These are phyloP conservation scores for Caenorhabditis remanei DNA, from an alignment of 1,140 invertebrate genomes.

Conservation along the genomic window DNA sequence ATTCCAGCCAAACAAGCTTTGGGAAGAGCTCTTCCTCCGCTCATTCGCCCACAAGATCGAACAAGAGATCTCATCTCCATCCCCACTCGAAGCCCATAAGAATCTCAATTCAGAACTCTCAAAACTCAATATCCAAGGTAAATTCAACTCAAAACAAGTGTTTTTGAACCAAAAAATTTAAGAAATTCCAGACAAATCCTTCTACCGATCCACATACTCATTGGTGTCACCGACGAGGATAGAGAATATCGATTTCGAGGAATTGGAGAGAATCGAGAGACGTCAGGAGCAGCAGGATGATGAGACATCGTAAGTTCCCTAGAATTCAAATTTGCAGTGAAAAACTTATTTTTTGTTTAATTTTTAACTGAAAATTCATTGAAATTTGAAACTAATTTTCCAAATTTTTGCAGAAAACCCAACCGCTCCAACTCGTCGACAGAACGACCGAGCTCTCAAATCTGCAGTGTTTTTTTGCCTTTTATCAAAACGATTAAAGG, in stretches of 20 bases:
- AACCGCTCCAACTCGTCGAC: slow-evolving; percentile 33
- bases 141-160: not conserved
- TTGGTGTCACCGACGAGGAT: slow-evolving; percentile 54
- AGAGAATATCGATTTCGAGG: slow-evolving; percentile 53
- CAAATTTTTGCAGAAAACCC: slow-evolving; percentile 21
- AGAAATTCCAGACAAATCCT: slow-evolving; percentile 62
- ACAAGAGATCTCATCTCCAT: slow-evolving; percentile 46
- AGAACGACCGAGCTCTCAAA: slow-evolving; percentile 46
- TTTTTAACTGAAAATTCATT: not conserved
- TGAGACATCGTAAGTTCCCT: not conserved
- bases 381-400: not conserved
- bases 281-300: not conserved
- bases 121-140: slow-evolving; percentile 61
- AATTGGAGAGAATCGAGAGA: slow-evolving; percentile 57
- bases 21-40: slow-evolving; percentile 61
- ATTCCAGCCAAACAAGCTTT: slow-evolving; percentile 55
- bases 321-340: too few relatives aligned
- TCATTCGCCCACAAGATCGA: slow-evolving; percentile 61
- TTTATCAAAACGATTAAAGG: slow-evolving; percentile 62
- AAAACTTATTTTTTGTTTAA: too few relatives aligned
- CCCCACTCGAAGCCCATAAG: slow-evolving; percentile 37
- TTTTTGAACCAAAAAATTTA: slow-evolving; percentile 4
- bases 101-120: slow-evolving; percentile 57
- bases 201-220: slow-evolving; percentile 62
- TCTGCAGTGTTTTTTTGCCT: slow-evolving; percentile 40